A percentile compares a stretch with the other conserved stretches of the same genome.
These are phyloP conservation scores for Dipodomys spectabilis DNA, from an alignment of 2,113 vertebrate genomes.

Conservation along the genomic window DNA sequence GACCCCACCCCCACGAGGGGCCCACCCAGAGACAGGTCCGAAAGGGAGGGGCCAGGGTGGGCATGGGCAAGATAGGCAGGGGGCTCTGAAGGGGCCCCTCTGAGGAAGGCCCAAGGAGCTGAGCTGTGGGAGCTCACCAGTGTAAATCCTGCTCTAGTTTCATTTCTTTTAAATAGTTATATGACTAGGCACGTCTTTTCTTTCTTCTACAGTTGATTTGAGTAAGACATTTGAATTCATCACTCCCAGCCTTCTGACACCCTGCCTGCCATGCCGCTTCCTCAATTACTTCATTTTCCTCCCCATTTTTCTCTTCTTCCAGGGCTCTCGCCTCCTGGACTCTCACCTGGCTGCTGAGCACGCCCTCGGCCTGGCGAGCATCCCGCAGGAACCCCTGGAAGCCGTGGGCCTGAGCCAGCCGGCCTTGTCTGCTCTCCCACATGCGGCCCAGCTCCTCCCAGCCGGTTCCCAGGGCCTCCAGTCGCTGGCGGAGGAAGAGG, in stretches of 20 bases:
- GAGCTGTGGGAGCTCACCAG: not conserved
- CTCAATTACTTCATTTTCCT: not conserved
- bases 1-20: not conserved
- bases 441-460: conserved; percentile 95
- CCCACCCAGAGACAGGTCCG: not conserved
- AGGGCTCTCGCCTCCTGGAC: not conserved
- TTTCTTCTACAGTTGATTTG: conserved; percentile 14
- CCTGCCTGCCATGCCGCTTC: not conserved
- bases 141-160: not conserved
- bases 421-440: conserved; percentile 95
- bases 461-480: conserved; percentile 94
- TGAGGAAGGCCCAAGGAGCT: not conserved
- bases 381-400: conserved; percentile 95
- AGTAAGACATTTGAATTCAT: not conserved
- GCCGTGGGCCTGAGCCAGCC: conserved; percentile 93
- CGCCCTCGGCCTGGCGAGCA: conserved; percentile 94
- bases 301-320: not conserved
- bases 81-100: not conserved
- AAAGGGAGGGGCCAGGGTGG: rapidly evolving
- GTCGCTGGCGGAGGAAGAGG: conserved; percentile 93
- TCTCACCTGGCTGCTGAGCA: conserved; percentile 95
- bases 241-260: not conserved
- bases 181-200: not conserved
- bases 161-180: not conserved
- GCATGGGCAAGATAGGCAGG: too few species aligned